These are phyloP conservation scores for Elysia chlorotica DNA, from an alignment of 1,140 invertebrate species.

Conservation along the genomic window DNA sequence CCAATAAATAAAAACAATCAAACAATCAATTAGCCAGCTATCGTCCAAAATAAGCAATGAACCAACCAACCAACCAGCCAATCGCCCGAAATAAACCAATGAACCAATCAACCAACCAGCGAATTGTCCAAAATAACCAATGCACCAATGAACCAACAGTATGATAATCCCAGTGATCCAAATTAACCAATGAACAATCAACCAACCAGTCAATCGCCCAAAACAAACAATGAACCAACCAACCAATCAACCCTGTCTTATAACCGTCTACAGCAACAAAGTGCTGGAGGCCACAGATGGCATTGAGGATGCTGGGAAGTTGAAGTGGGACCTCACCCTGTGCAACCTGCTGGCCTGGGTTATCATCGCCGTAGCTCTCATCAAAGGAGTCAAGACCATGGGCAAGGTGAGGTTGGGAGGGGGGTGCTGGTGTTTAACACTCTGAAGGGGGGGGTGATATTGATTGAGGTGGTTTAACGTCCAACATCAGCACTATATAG, in stretches of 20 bases:
- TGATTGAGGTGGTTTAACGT: no score
- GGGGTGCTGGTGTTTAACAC: no score
- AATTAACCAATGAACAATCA: neutral
- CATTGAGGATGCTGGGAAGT: constrained; percentile 81
- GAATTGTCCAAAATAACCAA: neutral
- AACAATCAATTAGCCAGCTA: no score
- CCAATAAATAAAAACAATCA: no score
- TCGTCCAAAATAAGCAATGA: no score
- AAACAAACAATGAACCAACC: neutral
- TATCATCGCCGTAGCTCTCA: constrained; percentile 95
- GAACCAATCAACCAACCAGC: neutral
- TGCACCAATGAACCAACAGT: no score
- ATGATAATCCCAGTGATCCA: neutral
- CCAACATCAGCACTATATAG: no score
- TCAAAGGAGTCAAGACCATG: constrained; percentile 94
- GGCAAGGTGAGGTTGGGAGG: constrained; percentile 75
- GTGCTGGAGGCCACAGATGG: constrained; percentile 82
- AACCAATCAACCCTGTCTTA: neutral
- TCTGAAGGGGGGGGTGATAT: no score
- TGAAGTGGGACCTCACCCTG: constrained; percentile 92
- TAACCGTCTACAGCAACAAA: constrained; percentile 35
- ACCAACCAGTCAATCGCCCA: neutral
- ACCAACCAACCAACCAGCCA: no score
- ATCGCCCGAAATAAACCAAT: neutral
- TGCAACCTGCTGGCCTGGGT: constrained; percentile 93